Evolutionary conservation across 2,797 vertebrate species (phyloP).

Genomic region (Serranus cabrilla): DNA sequence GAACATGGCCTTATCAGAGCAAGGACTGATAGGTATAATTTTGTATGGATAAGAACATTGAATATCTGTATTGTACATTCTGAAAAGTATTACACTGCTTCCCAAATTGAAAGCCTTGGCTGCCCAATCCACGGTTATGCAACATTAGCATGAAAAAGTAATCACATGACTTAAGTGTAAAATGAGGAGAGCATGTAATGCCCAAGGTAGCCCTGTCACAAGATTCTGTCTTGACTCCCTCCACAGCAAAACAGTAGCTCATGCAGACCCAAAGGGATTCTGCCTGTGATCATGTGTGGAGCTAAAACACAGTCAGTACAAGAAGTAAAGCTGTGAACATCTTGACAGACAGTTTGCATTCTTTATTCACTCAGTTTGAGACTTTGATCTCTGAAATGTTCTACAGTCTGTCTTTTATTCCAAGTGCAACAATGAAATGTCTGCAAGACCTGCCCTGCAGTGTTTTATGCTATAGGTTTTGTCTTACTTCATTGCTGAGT

Average conservation of each 20-base stretch:
- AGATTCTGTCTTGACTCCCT: neutral
- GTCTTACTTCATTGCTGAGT: neutral
- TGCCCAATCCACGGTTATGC: neutral
- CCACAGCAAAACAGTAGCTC: neutral
- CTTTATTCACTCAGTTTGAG: neutral
- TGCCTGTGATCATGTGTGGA: neutral
- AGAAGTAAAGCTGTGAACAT: neutral
- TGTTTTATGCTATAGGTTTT: neutral
- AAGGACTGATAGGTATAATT: neutral
- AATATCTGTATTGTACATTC: neutral
- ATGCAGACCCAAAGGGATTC: neutral
- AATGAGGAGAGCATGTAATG: neutral
- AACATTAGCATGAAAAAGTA: neutral
- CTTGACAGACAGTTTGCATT: neutral
- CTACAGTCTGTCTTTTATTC: neutral
- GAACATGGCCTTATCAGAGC: neutral
- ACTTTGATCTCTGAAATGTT: neutral
- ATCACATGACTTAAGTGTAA: neutral
- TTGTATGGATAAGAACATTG: neutral
- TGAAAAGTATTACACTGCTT: no score
- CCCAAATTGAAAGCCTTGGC: neutral
- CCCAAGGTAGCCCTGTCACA: neutral
- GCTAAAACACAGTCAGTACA: neutral
- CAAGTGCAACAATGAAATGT: neutral
- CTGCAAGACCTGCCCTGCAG: neutral